These are phyloP conservation scores for Cochlearius cochlearius DNA, from an alignment of 2,113 vertebrate species.

Conservation along the genomic window DNA sequence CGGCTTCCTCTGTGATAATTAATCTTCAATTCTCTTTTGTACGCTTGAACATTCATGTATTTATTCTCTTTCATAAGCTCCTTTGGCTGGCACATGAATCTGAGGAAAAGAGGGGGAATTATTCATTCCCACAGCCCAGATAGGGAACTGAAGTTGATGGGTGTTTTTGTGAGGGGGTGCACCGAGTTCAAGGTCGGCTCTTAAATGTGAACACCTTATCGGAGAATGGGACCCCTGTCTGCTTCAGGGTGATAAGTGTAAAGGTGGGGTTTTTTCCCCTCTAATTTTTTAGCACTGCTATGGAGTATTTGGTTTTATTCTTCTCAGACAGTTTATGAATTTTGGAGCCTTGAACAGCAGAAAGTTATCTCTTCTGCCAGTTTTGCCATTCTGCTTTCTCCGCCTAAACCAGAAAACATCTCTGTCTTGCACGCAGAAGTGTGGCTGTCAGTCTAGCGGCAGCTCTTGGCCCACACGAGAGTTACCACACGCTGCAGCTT, in stretches of 20 bases:
- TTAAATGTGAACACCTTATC: background rate
- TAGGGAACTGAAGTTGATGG: background rate
- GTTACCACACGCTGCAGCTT: background rate
- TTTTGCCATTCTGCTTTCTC: background rate
- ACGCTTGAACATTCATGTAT: background rate
- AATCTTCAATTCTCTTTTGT: background rate
- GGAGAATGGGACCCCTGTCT: background rate
- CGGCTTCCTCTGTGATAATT: background rate
- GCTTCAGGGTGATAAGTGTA: background rate
- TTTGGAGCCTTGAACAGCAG: background rate
- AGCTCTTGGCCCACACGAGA: background rate
- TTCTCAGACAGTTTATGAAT: background rate
- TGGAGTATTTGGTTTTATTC: background rate
- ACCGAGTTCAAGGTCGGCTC: background rate
- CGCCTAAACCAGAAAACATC: background rate
- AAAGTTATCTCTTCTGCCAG: background rate
- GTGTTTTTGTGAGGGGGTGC: background rate
- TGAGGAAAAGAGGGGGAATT: background rate
- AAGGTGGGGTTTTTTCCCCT: background rate
- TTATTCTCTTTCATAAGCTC: slow-evolving; percentile 12
- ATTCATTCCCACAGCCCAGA: background rate
- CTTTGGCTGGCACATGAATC: background rate
- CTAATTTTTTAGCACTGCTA: background rate
- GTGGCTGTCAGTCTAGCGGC: background rate
- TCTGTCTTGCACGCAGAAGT: background rate